Percentiles rank a stretch among this genome's conserved stretches.
These are phyloP conservation scores for Catharus minimus DNA, from an alignment of 2,113 vertebrate species.

Conservation along the genomic window DNA sequence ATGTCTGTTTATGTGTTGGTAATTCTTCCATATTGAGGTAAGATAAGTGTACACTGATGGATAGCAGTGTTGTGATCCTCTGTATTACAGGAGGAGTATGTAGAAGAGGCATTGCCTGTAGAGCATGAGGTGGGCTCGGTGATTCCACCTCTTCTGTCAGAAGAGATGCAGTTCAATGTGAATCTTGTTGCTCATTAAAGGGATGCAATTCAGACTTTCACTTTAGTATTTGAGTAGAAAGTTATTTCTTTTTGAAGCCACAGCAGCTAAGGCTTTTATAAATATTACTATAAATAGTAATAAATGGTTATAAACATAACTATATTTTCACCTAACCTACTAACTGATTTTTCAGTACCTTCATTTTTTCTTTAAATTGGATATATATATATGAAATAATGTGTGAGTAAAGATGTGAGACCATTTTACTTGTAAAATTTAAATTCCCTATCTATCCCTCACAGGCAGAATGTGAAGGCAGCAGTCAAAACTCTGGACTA, in stretches of 20 bases:
- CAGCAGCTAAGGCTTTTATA: not conserved
- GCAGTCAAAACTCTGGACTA: conserved; percentile 57
- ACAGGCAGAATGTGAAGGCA: conserved; percentile 81
- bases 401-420: not conserved
- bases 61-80: not conserved
- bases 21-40: not conserved
- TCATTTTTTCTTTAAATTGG: not conserved
- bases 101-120: not conserved
- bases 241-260: not conserved
- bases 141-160: not conserved
- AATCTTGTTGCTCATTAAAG: not conserved
- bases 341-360: not conserved
- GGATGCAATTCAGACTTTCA: not conserved
- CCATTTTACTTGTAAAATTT: not conserved
- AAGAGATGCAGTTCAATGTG: not conserved
- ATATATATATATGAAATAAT: not conserved
- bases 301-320: not conserved
- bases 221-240: not conserved
- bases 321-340: not conserved
- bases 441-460: not conserved
- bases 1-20: not conserved
- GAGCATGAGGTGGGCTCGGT: not conserved
- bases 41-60: not conserved
- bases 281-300: not conserved
- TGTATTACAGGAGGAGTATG: not conserved